A percentile compares a stretch with the other conserved stretches of the same genome.
Conservation (phyloP, 2,797 vertebrate species). For the Molothrus aeneus region DNA sequence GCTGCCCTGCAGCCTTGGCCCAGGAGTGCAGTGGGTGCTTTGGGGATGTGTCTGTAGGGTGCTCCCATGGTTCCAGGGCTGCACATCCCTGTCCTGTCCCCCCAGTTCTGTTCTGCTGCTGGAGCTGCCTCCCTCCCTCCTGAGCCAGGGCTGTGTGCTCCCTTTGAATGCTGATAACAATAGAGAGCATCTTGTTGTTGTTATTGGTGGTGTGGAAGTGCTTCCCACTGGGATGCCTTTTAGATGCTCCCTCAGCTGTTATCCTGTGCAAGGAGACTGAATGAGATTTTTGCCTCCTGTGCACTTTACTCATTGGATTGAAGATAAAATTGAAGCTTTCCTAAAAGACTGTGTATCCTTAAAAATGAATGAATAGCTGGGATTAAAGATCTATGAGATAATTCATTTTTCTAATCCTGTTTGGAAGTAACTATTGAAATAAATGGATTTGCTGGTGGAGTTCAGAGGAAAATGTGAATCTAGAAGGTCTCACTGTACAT, state of each 20-base stretch:
- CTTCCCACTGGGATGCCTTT: background rate
- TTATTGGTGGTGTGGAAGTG: background rate
- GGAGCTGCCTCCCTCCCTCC: background rate
- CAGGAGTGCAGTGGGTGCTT: background rate
- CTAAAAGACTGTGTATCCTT: background rate
- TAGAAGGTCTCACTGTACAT: background rate
- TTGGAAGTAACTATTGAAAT: slow-evolving; percentile 17
- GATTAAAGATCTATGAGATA: background rate
- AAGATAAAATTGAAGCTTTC: slow-evolving; percentile 12
- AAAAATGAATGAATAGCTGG: background rate
- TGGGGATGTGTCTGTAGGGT: background rate
- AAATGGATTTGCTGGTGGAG: slow-evolving; percentile 18
- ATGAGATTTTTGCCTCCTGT: background rate
- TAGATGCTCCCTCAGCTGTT: background rate
- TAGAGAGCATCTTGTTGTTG: background rate
- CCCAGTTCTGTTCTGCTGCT: background rate
- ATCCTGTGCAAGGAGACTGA: background rate
- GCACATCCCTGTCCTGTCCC: background rate
- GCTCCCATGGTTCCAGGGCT: background rate
- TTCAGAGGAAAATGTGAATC: background rate
- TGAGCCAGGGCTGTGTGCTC: background rate
- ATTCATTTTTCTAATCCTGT: background rate
- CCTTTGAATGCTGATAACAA: background rate
- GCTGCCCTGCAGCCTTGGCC: background rate
- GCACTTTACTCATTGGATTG: slow-evolving; percentile 39